phyloP scores from a whole-genome alignment of 2,888 invertebrate species.

The Neria commutata region DNA sequence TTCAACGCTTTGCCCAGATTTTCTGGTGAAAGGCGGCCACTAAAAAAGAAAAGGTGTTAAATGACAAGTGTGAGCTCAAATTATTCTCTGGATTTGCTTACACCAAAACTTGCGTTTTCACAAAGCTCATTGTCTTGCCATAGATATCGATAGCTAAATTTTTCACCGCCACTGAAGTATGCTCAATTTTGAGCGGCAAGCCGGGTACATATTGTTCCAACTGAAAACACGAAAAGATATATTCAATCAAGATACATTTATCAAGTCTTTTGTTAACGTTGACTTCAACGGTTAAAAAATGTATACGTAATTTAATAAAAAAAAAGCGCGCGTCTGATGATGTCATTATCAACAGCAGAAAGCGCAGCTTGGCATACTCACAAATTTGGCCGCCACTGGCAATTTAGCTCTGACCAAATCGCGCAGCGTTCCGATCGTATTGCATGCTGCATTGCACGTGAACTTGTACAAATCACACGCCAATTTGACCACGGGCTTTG shows the following conservation, averaged over 20 bases:
- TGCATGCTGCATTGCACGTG: constrained; percentile 63
- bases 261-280: too few relatives aligned
- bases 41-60: constrained; percentile 51
- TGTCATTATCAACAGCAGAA: background rate
- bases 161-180: constrained; percentile 62
- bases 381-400: constrained; percentile 64
- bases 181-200: constrained; percentile 69
- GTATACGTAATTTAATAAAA: background rate
- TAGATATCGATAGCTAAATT: constrained; percentile 64
- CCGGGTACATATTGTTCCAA: constrained; percentile 77
- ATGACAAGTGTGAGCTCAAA: background rate
- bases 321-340: background rate
- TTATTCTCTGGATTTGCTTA: constrained; percentile 64
- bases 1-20: constrained; percentile 75
- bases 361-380: constrained; percentile 57
- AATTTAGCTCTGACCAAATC: constrained; percentile 65
- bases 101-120: constrained; percentile 79
- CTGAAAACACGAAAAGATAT: too few relatives aligned
- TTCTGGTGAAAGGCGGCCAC: constrained; percentile 79
- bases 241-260: background rate
- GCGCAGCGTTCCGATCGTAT: constrained; percentile 63
- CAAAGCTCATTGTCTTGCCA: constrained; percentile 66
- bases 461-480: constrained; percentile 67
- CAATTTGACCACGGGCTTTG: constrained; percentile 70
- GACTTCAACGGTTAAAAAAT: background rate